Evolutionary conservation across 2,888 invertebrate species (phyloP).

Genomic region (Volucella inanis): DNA sequence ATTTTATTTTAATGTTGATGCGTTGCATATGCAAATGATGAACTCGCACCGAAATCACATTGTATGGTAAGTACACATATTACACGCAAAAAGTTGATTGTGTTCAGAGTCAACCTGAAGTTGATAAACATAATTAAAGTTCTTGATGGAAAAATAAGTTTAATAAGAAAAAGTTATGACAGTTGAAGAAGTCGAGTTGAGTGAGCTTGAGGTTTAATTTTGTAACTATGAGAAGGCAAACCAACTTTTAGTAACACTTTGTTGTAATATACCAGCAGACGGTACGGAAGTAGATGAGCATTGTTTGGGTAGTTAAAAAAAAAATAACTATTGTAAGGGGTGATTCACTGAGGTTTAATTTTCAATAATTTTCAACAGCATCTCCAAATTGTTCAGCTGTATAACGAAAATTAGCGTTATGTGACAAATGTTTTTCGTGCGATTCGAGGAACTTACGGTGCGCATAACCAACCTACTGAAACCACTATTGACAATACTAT

Average conservation of each 20-base stretch:
- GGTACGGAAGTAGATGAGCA: neutral
- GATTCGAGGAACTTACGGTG: too few species aligned
- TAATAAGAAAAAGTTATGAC: neutral
- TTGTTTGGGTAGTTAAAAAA: too few species aligned
- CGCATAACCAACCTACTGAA: too few species aligned
- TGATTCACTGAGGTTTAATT: too few species aligned
- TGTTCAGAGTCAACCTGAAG: conserved; percentile 37
- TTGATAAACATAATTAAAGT: conserved; percentile 58
- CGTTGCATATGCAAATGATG: conserved; percentile 43
- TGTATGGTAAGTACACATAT: conserved; percentile 25
- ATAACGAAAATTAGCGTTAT: too few species aligned
- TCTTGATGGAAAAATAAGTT: neutral
- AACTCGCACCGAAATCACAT: conserved; percentile 17
- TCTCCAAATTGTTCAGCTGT: too few species aligned
- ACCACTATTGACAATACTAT: too few species aligned
- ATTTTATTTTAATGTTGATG: conserved; percentile 20
- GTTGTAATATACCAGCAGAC: neutral
- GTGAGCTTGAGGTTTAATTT: neutral
- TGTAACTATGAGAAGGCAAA: neutral
- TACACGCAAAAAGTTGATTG: neutral
- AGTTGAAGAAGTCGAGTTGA: neutral
- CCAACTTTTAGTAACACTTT: conserved; percentile 15
- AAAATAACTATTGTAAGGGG: too few species aligned
- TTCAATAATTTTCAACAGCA: too few species aligned
- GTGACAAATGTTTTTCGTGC: too few species aligned